phyloP scores from a whole-genome alignment of 2,888 invertebrate genomes.

The Drosophila neonasuta region DNA sequence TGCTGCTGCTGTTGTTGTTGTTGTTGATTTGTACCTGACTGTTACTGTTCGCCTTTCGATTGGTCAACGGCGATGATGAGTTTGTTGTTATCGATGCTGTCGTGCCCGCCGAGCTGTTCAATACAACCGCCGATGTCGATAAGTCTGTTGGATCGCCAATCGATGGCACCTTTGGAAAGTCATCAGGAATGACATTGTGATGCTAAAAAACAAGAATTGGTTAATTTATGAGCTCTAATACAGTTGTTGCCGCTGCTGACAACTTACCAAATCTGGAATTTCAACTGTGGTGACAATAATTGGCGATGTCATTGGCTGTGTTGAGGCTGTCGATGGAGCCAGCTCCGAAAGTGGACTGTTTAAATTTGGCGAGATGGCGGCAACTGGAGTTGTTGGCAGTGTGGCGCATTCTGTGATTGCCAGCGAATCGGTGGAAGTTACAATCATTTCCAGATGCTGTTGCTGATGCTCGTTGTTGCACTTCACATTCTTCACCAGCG shows the following conservation, averaged over 20 bases:
- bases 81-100: conserved; percentile 69
- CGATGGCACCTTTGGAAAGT: conserved; percentile 65
- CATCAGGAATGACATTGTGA: conserved; percentile 37
- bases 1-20: conserved; percentile 15
- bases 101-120: conserved; percentile 72
- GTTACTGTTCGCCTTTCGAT: conserved; percentile 41
- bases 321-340: conserved; percentile 60
- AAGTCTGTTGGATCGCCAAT: conserved; percentile 52
- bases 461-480: conserved; percentile 7
- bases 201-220: conserved; percentile 20
- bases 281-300: conserved; percentile 65
- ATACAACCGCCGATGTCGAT: conserved; percentile 46
- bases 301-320: conserved; percentile 61
- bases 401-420: conserved; percentile 45
- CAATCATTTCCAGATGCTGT: conserved; percentile 11
- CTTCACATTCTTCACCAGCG: conserved; percentile 45
- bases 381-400: conserved; percentile 52
- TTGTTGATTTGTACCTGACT: conserved; percentile 14
- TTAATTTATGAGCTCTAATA: not conserved
- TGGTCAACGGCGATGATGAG: conserved; percentile 58
- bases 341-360: conserved; percentile 55
- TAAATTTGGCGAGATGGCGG: conserved; percentile 43
- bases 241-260: not conserved
- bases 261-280: conserved; percentile 56
- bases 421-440: conserved; percentile 35